These are phyloP conservation scores for Vidua macroura DNA, from an alignment of 2,113 vertebrate species.

Conservation along the genomic window DNA sequence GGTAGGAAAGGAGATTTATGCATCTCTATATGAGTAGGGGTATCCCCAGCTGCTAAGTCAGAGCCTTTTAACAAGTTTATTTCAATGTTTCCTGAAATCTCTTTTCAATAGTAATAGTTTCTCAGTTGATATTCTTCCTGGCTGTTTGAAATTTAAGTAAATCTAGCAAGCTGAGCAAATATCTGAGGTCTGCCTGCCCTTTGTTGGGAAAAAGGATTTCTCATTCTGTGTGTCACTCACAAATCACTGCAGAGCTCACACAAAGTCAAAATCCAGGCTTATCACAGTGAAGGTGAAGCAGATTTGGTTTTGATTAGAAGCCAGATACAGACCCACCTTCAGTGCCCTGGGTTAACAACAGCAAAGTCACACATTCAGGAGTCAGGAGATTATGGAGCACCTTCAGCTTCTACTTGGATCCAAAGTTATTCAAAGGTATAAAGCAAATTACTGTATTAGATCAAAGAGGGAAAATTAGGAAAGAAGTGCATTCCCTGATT, in stretches of 20 bases:
- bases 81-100: background rate
- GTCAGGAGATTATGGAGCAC: background rate
- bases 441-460: background rate
- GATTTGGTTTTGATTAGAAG: background rate
- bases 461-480: background rate
- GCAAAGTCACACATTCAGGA: background rate
- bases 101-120: background rate
- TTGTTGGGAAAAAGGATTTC: background rate
- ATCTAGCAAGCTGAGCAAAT: background rate
- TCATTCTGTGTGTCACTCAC: background rate
- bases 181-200: background rate
- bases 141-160: background rate
- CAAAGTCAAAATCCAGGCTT: background rate
- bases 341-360: background rate
- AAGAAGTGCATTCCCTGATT: background rate
- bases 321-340: background rate
- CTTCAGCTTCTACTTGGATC: background rate
- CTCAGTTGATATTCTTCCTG: background rate
- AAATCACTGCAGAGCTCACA: background rate
- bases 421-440: background rate
- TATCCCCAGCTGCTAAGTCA: background rate
- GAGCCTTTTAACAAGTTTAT: background rate
- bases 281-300: background rate
- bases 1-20: background rate
- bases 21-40: background rate